Evolutionary conservation across 1,140 invertebrate genomes (phyloP).

Genomic region (Varroa destructor): DNA sequence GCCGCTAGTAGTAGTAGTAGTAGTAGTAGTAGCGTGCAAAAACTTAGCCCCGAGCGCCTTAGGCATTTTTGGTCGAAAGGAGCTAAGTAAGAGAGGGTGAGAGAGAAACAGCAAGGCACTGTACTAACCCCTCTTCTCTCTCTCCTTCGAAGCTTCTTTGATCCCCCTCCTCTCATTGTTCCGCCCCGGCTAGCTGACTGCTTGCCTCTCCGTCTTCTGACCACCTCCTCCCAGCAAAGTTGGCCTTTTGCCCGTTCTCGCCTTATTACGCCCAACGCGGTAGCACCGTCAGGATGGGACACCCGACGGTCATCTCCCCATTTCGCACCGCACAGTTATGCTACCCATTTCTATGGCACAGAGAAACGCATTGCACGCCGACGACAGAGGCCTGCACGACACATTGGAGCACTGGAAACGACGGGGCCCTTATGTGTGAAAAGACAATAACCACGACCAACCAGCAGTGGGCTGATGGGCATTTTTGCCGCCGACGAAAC

Average conservation of each 20-base stretch:
- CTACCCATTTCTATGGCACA: neutral
- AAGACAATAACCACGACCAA: constrained; percentile 28
- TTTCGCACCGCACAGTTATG: neutral
- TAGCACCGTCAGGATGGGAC: neutral
- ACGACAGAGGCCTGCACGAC: no score
- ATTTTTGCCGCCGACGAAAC: constrained; percentile 23
- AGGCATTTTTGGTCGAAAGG: constrained; percentile 18
- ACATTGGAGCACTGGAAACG: neutral
- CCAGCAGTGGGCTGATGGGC: constrained; percentile 13
- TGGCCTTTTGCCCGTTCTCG: constrained; percentile 27
- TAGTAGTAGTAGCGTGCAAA: constrained; percentile 11
- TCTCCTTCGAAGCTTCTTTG: no score
- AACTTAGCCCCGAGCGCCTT: constrained; percentile 25
- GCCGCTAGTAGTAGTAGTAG: no score
- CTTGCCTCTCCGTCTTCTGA: no score
- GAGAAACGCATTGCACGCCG: no score
- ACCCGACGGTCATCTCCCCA: constrained; percentile 1
- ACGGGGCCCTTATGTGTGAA: constrained; percentile 26
- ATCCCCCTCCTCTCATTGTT: no score
- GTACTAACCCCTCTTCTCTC: no score
- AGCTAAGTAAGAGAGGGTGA: neutral
- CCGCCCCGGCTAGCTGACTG: no score
- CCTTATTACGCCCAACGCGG: constrained; percentile 26
- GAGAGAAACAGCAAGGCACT: no score
- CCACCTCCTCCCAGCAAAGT: neutral